phyloP scores from a whole-genome alignment of 2,797 vertebrate genomes.

The Sebastiscus tertius region DNA sequence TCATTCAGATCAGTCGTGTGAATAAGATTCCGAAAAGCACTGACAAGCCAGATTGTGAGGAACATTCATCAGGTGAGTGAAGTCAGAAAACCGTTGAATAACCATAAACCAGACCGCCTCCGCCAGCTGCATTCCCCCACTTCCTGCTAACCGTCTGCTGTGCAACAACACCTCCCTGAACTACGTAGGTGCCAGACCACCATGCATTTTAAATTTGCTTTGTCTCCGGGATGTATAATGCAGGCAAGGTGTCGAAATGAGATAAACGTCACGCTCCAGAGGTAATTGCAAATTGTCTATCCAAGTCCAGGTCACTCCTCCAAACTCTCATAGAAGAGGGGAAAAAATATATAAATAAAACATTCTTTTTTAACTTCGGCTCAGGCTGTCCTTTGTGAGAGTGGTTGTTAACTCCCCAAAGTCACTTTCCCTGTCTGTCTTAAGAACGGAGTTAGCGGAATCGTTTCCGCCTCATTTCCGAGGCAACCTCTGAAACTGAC shows the following conservation, averaged over 20 bases:
- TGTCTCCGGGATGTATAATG: constrained; percentile 53
- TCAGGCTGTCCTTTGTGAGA: constrained; percentile 45
- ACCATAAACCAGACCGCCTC: not conserved
- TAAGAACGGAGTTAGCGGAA: constrained; percentile 58
- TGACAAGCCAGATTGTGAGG: not conserved
- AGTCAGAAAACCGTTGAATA: constrained; percentile 3
- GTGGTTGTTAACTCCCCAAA: constrained; percentile 69
- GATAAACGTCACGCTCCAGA: constrained; percentile 54
- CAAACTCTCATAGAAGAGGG: constrained; percentile 23
- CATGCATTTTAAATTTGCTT: constrained; percentile 68
- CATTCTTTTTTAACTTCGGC: constrained; percentile 15
- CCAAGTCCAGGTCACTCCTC: constrained; percentile 36
- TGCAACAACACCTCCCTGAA: constrained; percentile 29
- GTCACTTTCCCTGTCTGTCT: constrained; percentile 74
- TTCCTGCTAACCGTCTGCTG: constrained; percentile 2
- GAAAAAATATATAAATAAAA: constrained; percentile 21
- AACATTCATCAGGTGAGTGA: constrained; percentile 38
- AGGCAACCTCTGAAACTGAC: constrained; percentile 74
- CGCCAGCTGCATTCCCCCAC: not conserved
- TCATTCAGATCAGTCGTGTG: constrained; percentile 11
- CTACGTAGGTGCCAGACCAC: constrained; percentile 40
- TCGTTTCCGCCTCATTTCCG: constrained; percentile 74
- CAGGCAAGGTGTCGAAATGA: constrained; percentile 56
- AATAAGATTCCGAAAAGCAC: not conserved
- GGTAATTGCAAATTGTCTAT: constrained; percentile 59